These are phyloP conservation scores for Lycodopsis pacificus DNA, from an alignment of 2,797 vertebrate genomes.

Conservation along the genomic window DNA sequence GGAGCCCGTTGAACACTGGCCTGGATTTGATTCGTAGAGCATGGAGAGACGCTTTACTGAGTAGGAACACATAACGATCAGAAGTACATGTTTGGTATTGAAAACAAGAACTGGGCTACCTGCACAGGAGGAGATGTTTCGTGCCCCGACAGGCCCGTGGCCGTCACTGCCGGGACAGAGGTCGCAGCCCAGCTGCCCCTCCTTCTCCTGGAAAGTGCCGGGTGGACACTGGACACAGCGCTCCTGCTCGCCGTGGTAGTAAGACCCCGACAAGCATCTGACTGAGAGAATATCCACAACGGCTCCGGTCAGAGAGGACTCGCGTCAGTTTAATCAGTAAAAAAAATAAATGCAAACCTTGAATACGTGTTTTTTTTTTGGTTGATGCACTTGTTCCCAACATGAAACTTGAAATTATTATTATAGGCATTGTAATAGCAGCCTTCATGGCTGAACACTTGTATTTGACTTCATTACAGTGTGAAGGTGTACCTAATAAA, in stretches of 20 bases:
- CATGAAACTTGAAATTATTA: no score
- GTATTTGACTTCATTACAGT: neutral
- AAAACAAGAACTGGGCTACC: conserved; percentile 77
- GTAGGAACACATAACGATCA: neutral
- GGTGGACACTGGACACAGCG: conserved; percentile 95
- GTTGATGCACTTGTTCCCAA: no score
- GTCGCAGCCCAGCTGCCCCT: conserved; percentile 97
- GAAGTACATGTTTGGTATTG: neutral
- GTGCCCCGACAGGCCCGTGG: conserved; percentile 90
- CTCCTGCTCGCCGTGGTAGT: conserved; percentile 96
- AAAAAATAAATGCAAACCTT: neutral
- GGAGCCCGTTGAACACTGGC: conserved; percentile 93
- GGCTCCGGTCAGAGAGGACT: conserved; percentile 65
- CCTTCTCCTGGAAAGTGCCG: conserved; percentile 97
- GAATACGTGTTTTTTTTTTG: no score
- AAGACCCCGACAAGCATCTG: conserved; percentile 96
- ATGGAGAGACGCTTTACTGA: neutral
- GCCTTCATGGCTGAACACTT: neutral
- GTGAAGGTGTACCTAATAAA: neutral
- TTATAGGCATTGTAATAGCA: neutral
- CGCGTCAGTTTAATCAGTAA: neutral
- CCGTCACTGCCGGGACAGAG: conserved; percentile 95
- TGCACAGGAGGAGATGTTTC: conserved; percentile 94
- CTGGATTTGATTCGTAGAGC: conserved; percentile 75
- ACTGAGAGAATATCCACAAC: conserved; percentile 90